Base-by-base conservation (phyloP, 92 coral and sea anemone genomes). In the Phenganax stokvisi region DNA sequence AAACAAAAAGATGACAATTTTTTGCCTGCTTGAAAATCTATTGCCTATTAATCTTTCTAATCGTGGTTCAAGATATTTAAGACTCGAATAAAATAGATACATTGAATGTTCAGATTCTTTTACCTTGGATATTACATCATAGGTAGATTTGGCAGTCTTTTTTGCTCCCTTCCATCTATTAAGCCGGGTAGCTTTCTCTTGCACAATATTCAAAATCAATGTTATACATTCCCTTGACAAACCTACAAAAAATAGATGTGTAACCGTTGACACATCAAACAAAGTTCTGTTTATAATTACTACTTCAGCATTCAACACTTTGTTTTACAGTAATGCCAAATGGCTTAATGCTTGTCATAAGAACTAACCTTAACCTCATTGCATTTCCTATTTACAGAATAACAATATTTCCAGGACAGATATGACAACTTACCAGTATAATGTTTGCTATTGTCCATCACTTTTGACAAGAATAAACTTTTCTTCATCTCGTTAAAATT, bases 181-280 rank as follows among this genome's bases (percentile, higher is more conserved):
- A 15, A 67, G 73, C 31, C 37, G 3, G 17, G 73, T 37, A 27
- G 25, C 73, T 28, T 67, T 67, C 16, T 67, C 73, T 67, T 67
- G 17, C 9, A 67, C 73, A 3, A 67, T 16, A 37, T 67, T 67
- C 12, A 67, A 67, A 11, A 67, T 20, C 3, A 37, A 16, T 37
- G 30, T 67, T 13, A 59, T 13, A 67, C 73, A 67, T 28, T 67
- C 73, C 17, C 73, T 67, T 11, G 73, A 16, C 31, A 67, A 28
- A 16, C 73, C 73, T 67, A 67, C 31, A 67, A 67, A 13, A 67
- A 67, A 16, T 16, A 11, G 73, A 13, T 16, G 12, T 16, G 25
- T 59, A 59, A 59, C n/a, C 16, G 25, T 3, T 13, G 7, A 13
- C 65, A 59, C 27, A 37, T 5, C 5, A 5, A 37, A 37, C 47